These are phyloP conservation scores for Gallinago undulata DNA, from an alignment of 2,113 vertebrate genomes.

Conservation along the genomic window DNA sequence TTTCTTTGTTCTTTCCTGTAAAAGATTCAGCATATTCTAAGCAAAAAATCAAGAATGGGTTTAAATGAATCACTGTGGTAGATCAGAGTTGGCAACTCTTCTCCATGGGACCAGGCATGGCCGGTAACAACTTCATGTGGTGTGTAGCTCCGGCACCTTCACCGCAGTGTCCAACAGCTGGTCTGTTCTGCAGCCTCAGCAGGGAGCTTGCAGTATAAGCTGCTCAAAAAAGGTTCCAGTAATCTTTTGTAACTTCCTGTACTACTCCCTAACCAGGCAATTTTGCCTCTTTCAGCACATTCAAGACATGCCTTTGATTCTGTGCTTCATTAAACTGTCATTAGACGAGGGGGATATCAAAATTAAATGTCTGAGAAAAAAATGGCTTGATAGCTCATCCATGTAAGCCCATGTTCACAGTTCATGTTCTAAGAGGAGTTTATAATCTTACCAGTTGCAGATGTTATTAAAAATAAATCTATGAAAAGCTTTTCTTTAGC, in stretches of 20 bases:
- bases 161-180: slow-evolving; percentile 18
- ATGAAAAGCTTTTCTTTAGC: neutral
- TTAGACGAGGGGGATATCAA: slow-evolving; percentile 60
- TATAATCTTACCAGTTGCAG: slow-evolving; percentile 28
- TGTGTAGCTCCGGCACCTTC: neutral
- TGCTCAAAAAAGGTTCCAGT: slow-evolving; percentile 18
- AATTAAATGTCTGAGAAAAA: slow-evolving; percentile 56
- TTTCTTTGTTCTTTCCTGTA: neutral
- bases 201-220: slow-evolving; percentile 10
- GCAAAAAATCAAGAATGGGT: neutral
- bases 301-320: slow-evolving; percentile 58
- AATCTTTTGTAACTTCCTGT: slow-evolving; percentile 61
- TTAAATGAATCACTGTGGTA: neutral
- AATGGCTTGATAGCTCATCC: slow-evolving; percentile 33
- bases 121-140: neutral
- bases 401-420: neutral
- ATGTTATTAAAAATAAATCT: neutral
- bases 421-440: slow-evolving; percentile 44
- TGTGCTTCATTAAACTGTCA: slow-evolving; percentile 74
- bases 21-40: neutral
- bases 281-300: slow-evolving; percentile 61
- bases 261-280: slow-evolving; percentile 23
- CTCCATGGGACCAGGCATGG: neutral
- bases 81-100: neutral
- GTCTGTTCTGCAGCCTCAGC: slow-evolving; percentile 13